A percentile compares a stretch with the other conserved stretches of the same genome.
Evolutionary conservation across 2,797 vertebrate species (phyloP).

Genomic region (Yasuhikotakia modesta): DNA sequence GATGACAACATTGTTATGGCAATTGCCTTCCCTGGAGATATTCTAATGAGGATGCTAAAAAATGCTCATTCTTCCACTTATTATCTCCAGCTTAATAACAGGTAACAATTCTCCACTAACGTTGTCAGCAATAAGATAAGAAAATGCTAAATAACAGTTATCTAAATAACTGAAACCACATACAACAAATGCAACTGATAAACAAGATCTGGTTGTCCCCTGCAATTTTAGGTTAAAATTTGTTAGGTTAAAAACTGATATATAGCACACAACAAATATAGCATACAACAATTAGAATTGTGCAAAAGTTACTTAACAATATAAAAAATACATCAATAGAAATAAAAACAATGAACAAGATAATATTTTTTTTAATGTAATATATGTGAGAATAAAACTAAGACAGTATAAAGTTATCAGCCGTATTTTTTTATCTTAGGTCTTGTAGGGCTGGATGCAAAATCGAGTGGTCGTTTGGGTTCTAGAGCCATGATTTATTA

Average conservation of each 20-base stretch:
- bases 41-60: slow-evolving; percentile 99
- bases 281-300: too few species aligned
- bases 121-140: not conserved
- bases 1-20: slow-evolving; percentile 95
- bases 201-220: too few species aligned
- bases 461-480: slow-evolving; percentile 94
- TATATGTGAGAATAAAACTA: not conserved
- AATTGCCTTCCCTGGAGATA: slow-evolving; percentile 96
- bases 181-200: too few species aligned
- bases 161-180: not conserved
- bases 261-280: too few species aligned
- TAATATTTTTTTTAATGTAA: not conserved
- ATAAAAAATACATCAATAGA: not conserved
- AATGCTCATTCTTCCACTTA: slow-evolving; percentile 97
- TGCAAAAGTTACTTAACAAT: not conserved
- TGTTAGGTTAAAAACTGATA: too few species aligned
- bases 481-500: slow-evolving; percentile 98
- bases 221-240: not conserved
- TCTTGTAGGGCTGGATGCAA: slow-evolving; percentile 93
- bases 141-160: too few species aligned
- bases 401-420: not conserved
- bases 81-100: slow-evolving; percentile 99
- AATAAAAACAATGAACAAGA: not conserved
- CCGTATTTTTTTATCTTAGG: slow-evolving; percentile 70
- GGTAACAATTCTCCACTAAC: slow-evolving; percentile 71